phyloP scores from a whole-genome alignment of 2,113 vertebrate genomes.

The Anser brachyrhynchus region DNA sequence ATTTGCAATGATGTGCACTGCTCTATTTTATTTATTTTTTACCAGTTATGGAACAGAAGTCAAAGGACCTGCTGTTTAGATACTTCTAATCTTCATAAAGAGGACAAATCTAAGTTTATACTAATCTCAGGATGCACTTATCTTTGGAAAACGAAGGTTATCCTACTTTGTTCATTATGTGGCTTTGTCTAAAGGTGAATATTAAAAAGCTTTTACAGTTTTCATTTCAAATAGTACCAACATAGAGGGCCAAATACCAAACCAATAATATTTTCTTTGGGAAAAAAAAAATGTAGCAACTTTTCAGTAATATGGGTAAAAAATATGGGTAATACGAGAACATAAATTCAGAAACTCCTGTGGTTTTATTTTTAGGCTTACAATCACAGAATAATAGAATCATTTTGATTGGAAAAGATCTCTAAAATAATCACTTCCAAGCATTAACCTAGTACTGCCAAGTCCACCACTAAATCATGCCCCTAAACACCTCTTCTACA shows the following conservation, averaged over 20 bases:
- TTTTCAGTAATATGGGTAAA: background rate
- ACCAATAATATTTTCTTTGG: background rate
- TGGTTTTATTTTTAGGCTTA: background rate
- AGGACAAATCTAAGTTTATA: background rate
- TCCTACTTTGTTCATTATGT: background rate
- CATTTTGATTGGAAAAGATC: too few species aligned
- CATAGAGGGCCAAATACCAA: background rate
- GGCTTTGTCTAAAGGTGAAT: background rate
- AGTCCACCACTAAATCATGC: too few species aligned
- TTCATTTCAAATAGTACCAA: background rate
- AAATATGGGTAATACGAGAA: background rate
- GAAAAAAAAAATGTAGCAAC: background rate
- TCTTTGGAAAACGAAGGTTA: background rate
- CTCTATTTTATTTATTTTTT: background rate
- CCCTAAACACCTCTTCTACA: too few species aligned
- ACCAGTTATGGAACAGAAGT: background rate
- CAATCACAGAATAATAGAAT: too few species aligned
- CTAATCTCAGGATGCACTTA: background rate
- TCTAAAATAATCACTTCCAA: too few species aligned
- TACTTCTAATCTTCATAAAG: background rate
- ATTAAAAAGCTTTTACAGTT: background rate
- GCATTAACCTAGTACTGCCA: too few species aligned
- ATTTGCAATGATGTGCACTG: background rate
- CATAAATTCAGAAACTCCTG: background rate
- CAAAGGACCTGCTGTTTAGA: background rate